These are phyloP conservation scores for Ptychodera flava DNA, from an alignment of 35 echinoderm and acorn worm species.

Conservation along the genomic window DNA sequence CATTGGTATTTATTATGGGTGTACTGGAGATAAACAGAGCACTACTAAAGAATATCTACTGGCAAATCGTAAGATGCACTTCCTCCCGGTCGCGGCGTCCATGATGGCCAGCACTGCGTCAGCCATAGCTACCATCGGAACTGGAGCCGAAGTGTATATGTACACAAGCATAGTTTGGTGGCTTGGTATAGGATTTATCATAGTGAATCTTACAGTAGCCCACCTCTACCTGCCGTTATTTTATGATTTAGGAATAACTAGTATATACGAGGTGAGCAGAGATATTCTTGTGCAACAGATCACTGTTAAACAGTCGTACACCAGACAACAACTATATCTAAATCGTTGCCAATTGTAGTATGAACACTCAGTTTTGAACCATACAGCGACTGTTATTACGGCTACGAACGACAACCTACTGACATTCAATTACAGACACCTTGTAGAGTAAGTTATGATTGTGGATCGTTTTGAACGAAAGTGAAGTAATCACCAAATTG, in stretches of 20 bases:
- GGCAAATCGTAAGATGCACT: conserved; percentile 10
- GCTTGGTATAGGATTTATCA: conserved; percentile 9
- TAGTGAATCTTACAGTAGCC: neutral
- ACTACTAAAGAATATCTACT: conserved; percentile 17
- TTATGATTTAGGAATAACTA: neutral
- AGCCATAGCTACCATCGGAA: neutral
- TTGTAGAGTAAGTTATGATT: too few relatives aligned
- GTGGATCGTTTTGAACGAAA: too few relatives aligned
- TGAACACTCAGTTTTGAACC: too few relatives aligned
- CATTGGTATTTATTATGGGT: conserved; percentile 23
- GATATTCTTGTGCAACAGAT: too few relatives aligned
- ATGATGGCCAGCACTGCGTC: conserved; percentile 3
- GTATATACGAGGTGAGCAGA: conserved; percentile 19
- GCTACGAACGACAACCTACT: too few relatives aligned
- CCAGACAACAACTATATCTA: too few relatives aligned
- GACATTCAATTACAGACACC: too few relatives aligned
- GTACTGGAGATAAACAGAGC: conserved; percentile 11
- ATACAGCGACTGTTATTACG: too few relatives aligned
- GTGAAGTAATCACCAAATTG: too few relatives aligned
- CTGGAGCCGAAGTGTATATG: neutral
- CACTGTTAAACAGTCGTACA: too few relatives aligned
- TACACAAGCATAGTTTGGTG: conserved; percentile 29
- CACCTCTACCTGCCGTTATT: conserved; percentile 16
- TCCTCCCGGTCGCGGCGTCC: neutral
- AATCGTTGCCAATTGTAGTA: too few relatives aligned